Percentiles rank a stretch among this genome's conserved stretches.
phyloP scores from a whole-genome alignment of 2,888 invertebrate species.

The Ceriagrion tenellum region DNA sequence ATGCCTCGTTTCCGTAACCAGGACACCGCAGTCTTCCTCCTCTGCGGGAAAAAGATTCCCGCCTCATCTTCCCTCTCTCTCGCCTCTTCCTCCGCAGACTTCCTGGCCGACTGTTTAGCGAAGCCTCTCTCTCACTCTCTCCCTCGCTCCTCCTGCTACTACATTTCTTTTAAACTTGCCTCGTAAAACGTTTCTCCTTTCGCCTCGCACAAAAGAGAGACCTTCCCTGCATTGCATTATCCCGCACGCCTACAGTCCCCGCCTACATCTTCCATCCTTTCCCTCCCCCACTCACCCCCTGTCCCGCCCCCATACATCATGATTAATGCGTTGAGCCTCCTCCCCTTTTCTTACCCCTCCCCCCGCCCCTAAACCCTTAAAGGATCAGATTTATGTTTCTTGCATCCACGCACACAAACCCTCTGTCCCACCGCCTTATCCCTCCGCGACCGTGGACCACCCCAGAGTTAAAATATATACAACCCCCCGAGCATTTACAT shows the following conservation, averaged over 20 bases:
- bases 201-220: no score
- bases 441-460: not conserved
- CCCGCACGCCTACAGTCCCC: no score
- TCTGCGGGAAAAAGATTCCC: not conserved
- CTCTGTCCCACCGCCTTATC: no score
- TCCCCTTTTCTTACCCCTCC: no score
- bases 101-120: no score
- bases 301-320: not conserved
- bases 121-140: no score
- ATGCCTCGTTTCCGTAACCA: not conserved
- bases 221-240: no score
- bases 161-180: not conserved
- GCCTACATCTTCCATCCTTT: not conserved
- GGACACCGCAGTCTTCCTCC: not conserved
- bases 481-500: not conserved
- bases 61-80: not conserved
- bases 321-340: not conserved
- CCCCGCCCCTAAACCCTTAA: no score
- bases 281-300: not conserved
- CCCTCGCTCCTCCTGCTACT: no score
- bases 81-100: not conserved
- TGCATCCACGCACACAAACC: no score
- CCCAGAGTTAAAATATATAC: not conserved
- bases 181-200: not conserved
- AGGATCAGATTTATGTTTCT: no score